Base-by-base conservation (phyloP, 1,140 invertebrate species). In the Araneus ventricosus region DNA sequence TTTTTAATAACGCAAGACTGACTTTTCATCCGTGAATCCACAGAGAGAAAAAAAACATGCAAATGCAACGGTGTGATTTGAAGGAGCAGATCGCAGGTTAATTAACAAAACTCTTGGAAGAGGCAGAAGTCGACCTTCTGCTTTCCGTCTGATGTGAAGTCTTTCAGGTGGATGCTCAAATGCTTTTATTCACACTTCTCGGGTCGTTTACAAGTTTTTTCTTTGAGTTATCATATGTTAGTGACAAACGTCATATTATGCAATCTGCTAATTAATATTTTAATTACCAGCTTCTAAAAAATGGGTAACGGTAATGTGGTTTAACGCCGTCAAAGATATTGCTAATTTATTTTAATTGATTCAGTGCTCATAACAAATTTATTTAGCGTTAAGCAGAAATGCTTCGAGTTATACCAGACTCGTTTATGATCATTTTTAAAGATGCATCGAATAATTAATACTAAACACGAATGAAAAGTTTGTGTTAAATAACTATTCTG, bases 1-100 rank as follows among this genome's bases (percentile, higher is more conserved):
- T 75, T 75, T 75, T 75, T 75, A 75, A 75, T 75, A 75, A 75
- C 34, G 30, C 70, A 75, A 75, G 34, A 75, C 70, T 75, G 70
- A 75, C 70, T 75, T 75, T 75, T 14, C 67, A 27, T 27, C 30
- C 17, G 14, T 4, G 30, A 63, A n/a, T 63, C 22, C n/a, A 24
- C 61, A 7, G 1, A 7, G 41, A 41, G 0, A 45, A 45, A 45
- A 67, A 67, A 70, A 75, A 34, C 30, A 20, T 34, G 10, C 10
- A 75, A 75, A 75, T 75, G 14, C 70, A 75, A 30, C 34, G 70
- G 27, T 34, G 70, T 30, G 70, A 30, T 22, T 75, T 75, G 10
- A 75, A 75, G 34, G 27, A 75, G 70, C 14, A 75, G 10, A 75
- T 75, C 70, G 5, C 70, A 20, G 34, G 70, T 75, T 75, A 37